phyloP scores from a whole-genome alignment of 92 coral and sea anemone genomes.

The Paramuricea clavata region DNA sequence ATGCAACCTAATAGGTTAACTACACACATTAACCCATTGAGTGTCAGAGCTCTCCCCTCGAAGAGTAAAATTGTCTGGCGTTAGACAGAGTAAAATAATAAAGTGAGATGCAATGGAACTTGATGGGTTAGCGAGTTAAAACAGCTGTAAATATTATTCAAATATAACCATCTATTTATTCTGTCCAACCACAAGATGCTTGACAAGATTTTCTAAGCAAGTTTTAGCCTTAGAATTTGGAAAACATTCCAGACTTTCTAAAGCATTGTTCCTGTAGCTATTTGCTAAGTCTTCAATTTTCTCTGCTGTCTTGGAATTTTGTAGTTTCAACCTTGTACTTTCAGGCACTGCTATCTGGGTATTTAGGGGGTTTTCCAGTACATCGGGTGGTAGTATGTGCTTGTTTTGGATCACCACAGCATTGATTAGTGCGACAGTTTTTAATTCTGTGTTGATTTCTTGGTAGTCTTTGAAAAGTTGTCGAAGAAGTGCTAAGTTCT shows the following conservation, averaged over 20 bases:
- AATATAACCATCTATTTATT: background rate
- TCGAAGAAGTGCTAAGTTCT: slow-evolving; percentile 86
- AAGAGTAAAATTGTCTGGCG: too few species aligned
- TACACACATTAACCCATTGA: too few species aligned
- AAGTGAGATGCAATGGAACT: too few species aligned
- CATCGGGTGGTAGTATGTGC: slow-evolving; percentile 38
- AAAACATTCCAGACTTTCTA: slow-evolving; percentile 68
- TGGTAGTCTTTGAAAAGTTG: slow-evolving; percentile 85
- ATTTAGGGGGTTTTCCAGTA: slow-evolving; percentile 50
- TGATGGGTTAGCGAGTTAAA: too few species aligned
- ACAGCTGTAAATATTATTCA: too few species aligned
- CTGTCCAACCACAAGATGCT: background rate
- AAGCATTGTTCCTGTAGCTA: slow-evolving; percentile 71
- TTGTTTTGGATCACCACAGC: slow-evolving; percentile 73
- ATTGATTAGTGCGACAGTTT: slow-evolving; percentile 54
- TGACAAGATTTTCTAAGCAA: slow-evolving; percentile 80
- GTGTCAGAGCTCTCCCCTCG: too few species aligned
- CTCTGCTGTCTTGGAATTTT: slow-evolving; percentile 17
- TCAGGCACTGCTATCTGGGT: slow-evolving; percentile 14
- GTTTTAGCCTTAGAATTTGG: slow-evolving; percentile 89
- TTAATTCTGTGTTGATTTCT: slow-evolving; percentile 54
- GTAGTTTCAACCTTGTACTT: background rate
- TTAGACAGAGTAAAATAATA: too few species aligned
- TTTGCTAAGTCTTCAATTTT: slow-evolving; percentile 61
- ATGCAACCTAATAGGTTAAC: too few species aligned